Evolutionary conservation across 2,888 invertebrate species (phyloP).

Genomic region (Zhengitettix transpicula): DNA sequence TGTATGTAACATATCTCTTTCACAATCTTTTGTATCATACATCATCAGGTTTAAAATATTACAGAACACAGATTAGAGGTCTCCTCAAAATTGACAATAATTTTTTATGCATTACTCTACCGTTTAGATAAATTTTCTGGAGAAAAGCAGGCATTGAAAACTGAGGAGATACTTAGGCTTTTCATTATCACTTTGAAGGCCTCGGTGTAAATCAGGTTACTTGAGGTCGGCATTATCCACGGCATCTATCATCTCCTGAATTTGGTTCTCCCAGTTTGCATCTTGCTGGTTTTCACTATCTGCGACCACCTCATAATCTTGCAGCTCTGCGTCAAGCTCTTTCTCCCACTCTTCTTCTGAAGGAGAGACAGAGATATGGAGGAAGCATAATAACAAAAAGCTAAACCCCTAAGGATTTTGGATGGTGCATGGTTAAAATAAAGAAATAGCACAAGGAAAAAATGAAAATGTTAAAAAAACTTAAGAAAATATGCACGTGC

Average conservation of each 20-base stretch:
- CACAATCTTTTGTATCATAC: too few species aligned
- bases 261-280: conserved; percentile 52
- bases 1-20: too few species aligned
- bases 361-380: conserved; percentile 24
- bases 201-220: conserved; percentile 17
- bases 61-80: too few species aligned
- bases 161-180: too few species aligned
- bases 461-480: conserved; percentile 1
- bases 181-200: neutral
- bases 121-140: too few species aligned
- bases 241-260: conserved; percentile 47
- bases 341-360: conserved; percentile 85
- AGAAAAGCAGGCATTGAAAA: too few species aligned
- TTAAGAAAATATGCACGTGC: neutral
- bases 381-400: conserved; percentile 14
- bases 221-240: conserved; percentile 38
- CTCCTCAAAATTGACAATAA: too few species aligned
- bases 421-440: neutral
- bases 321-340: conserved; percentile 85
- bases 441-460: conserved; percentile 1
- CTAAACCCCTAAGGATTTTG: conserved; percentile 2
- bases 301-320: conserved; percentile 82
- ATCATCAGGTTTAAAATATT: too few species aligned
- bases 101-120: too few species aligned
- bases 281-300: conserved; percentile 30